Evolutionary conservation across 2,113 vertebrate species (phyloP).

Genomic region (Proterorhinus semilunaris): DNA sequence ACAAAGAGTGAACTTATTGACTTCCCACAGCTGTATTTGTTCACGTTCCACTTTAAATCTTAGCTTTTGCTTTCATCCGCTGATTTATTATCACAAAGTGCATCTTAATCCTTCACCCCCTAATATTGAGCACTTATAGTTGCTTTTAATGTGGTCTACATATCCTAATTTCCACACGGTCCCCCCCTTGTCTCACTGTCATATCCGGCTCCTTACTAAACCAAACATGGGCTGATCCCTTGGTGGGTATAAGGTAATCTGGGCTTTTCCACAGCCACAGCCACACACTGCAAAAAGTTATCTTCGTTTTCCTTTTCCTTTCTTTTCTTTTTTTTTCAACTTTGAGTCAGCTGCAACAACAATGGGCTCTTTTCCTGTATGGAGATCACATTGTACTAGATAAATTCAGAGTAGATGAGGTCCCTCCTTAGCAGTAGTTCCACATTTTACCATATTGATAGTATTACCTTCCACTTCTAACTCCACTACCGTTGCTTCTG

Average conservation of each 20-base stretch:
- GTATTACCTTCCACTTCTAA: no score
- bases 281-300: constrained; percentile 44
- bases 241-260: constrained; percentile 44
- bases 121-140: constrained; percentile 16
- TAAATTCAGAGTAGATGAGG: not conserved
- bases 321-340: constrained; percentile 1
- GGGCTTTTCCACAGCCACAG: constrained; percentile 39
- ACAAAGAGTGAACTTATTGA: not conserved
- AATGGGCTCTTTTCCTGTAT: constrained; percentile 54
- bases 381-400: constrained; percentile 29
- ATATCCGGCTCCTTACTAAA: constrained; percentile 50
- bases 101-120: not conserved
- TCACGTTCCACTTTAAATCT: constrained; percentile 1
- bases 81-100: constrained; percentile 19
- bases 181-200: constrained; percentile 33
- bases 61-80: not conserved
- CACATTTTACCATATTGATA: no score
- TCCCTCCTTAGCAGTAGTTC: no score
- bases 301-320: constrained; percentile 51
- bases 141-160: constrained; percentile 20
- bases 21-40: not conserved
- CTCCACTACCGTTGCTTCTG: no score
- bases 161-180: constrained; percentile 4
- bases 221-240: constrained; percentile 64
- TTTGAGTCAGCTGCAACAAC: constrained; percentile 65